Percentiles rank a stretch among this genome's conserved stretches.
Conservation (phyloP, 2,888 invertebrate genomes). For the Orthonevra nobilis region DNA sequence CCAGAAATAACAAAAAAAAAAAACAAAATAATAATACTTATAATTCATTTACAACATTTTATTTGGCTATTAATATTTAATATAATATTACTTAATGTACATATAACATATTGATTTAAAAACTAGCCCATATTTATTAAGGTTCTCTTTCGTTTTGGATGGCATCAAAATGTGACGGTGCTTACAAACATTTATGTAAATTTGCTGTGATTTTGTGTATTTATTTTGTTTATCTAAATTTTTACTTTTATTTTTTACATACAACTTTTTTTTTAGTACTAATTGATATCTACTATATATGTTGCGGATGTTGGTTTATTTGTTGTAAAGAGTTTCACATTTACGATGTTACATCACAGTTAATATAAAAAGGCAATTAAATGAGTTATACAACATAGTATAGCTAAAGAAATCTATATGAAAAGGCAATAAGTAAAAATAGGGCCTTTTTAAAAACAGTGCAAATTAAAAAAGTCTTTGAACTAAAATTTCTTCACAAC, state of each 20-base stretch:
- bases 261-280: constrained; percentile 17
- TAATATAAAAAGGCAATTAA: constrained; percentile 71
- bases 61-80: constrained; percentile 31
- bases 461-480: no score
- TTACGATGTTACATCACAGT: constrained; percentile 70
- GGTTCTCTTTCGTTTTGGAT: constrained; percentile 19
- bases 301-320: constrained; percentile 6
- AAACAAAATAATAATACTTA: constrained; percentile 17
- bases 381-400: constrained; percentile 45
- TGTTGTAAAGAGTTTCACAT: constrained; percentile 4
- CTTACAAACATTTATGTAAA: constrained; percentile 17
- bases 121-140: not conserved
- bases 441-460: no score
- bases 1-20: no score
- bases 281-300: constrained; percentile 10
- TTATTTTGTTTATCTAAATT: not conserved
- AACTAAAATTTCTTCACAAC: no score
- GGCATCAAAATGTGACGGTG: constrained; percentile 54
- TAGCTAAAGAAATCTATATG: no score
- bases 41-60: constrained; percentile 20
- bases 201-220: not conserved
- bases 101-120: not conserved
- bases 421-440: no score
- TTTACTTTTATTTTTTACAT: constrained; percentile 9
- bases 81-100: constrained; percentile 14